phyloP scores from a whole-genome alignment of 2,113 vertebrate genomes.

The Coryphaenoides rupestris region DNA sequence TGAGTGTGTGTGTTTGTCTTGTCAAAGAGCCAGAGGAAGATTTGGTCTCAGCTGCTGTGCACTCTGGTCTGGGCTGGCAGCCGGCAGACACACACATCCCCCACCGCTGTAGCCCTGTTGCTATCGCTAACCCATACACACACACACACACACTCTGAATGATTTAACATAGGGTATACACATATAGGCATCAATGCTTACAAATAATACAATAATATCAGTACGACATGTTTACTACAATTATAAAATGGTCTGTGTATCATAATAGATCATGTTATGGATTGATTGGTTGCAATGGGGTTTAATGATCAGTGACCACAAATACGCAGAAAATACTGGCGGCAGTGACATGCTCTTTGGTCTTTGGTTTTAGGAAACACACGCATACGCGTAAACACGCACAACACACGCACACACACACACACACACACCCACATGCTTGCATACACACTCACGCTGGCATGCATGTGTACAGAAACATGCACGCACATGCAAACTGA shows the following conservation, averaged over 20 bases:
- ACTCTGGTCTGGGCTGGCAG: conserved; percentile 52
- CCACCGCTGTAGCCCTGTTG: too few relatives aligned
- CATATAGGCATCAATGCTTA: too few relatives aligned
- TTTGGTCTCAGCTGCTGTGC: conserved; percentile 63
- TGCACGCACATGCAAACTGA: not conserved
- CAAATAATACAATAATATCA: not conserved
- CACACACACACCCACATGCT: not conserved
- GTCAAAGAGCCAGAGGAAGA: conserved; percentile 56
- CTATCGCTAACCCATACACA: too few relatives aligned
- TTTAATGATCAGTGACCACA: too few relatives aligned
- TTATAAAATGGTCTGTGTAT: not conserved
- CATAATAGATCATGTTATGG: too few relatives aligned
- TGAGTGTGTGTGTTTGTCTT: conserved; percentile 18
- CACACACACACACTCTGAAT: conserved; percentile 16
- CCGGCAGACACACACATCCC: conserved; percentile 52
- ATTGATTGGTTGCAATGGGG: too few relatives aligned
- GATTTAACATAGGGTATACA: not conserved
- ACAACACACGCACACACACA: too few relatives aligned
- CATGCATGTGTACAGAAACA: too few relatives aligned
- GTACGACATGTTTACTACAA: not conserved
- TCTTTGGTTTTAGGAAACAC: too few relatives aligned
- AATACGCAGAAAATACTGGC: too few relatives aligned
- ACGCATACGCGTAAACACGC: too few relatives aligned
- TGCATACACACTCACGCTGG: not conserved
- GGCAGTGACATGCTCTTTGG: too few relatives aligned